Conservation (phyloP, 2,113 vertebrate species). For the Arvicanthis niloticus region DNA sequence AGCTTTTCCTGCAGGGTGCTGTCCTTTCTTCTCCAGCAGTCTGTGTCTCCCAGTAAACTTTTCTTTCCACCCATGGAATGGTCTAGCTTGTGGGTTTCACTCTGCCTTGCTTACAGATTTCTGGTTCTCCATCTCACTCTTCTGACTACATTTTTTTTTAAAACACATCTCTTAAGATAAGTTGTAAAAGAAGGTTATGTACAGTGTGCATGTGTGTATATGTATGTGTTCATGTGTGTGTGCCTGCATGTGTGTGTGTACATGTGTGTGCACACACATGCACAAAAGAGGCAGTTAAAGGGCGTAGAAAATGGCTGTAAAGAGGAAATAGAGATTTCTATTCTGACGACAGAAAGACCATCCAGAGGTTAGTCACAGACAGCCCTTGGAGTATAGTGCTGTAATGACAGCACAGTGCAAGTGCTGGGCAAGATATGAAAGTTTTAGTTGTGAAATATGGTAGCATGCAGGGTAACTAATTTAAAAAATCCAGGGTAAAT, state of each 20-base stretch:
- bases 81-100: background rate
- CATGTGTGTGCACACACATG: background rate
- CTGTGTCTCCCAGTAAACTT: background rate
- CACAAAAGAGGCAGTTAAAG: background rate
- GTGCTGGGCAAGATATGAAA: background rate
- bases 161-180: background rate
- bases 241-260: background rate
- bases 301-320: background rate
- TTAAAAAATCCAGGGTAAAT: background rate
- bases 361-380: background rate
- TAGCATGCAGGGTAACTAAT: background rate
- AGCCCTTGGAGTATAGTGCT: background rate
- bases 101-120: background rate
- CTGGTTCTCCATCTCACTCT: background rate
- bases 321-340: background rate
- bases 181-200: background rate
- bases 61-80: background rate
- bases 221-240: background rate
- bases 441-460: background rate
- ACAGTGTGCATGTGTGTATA: background rate
- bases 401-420: background rate
- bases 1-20: background rate
- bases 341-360: background rate
- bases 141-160: background rate
- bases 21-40: background rate